Conservation (phyloP, 2,113 vertebrate genomes). For the Pygathrix nemaeus region DNA sequence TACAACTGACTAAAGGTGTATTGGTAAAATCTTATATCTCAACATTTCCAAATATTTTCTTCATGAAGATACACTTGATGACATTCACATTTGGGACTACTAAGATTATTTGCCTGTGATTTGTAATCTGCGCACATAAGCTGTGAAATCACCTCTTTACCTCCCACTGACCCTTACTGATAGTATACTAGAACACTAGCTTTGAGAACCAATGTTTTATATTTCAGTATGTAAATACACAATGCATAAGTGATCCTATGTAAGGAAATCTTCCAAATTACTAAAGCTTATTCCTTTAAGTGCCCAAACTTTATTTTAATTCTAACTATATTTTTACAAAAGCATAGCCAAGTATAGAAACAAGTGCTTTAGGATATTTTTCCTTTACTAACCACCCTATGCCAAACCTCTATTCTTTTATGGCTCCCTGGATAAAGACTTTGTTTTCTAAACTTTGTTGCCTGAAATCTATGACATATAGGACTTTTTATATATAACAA, state of each 20-base stretch:
- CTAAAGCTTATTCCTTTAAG: background rate
- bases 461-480: background rate
- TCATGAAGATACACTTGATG: background rate
- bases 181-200: background rate
- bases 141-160: slow-evolving; percentile 16
- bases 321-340: background rate
- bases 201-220: background rate
- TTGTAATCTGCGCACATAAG: background rate
- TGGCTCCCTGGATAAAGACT: background rate
- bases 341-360: background rate
- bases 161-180: background rate
- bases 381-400: background rate
- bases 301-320: background rate
- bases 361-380: background rate
- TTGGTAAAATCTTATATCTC: background rate
- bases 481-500: background rate
- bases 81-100: background rate
- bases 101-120: background rate
- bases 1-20: background rate
- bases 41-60: slow-evolving; percentile 6
- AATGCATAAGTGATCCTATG: background rate
- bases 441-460: background rate
- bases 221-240: background rate
- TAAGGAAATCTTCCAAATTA: background rate
- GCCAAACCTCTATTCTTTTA: background rate